Evolutionary conservation across 2,797 vertebrate genomes (phyloP).

Genomic region (Triplophysa bombifrons): DNA sequence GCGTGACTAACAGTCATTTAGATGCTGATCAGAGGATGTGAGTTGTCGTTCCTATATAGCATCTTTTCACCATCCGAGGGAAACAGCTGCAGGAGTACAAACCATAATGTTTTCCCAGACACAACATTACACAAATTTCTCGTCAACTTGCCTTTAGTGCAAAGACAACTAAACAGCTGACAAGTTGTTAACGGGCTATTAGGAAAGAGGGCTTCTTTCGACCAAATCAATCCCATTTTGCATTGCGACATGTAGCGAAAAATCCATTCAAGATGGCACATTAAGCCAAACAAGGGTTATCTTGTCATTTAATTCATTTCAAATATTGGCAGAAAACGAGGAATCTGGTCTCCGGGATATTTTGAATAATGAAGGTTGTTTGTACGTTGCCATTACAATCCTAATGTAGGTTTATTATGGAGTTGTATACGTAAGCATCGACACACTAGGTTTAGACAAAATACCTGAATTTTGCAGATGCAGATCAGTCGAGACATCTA

Average conservation of each 20-base stretch:
- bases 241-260: background rate
- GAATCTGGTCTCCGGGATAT: too few relatives aligned
- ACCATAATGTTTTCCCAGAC: slow-evolving; percentile 13
- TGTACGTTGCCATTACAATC: background rate
- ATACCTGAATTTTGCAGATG: slow-evolving; percentile 22
- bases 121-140: slow-evolving; percentile 24
- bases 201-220: background rate
- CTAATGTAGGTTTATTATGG: background rate
- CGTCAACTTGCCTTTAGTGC: background rate
- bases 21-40: slow-evolving; percentile 38
- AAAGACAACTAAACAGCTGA: background rate
- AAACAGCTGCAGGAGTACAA: slow-evolving; percentile 11
- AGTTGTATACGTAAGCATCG: background rate
- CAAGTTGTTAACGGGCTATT: background rate
- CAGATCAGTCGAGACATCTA: slow-evolving; percentile 61
- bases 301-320: too few relatives aligned
- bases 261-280: background rate
- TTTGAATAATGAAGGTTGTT: too few relatives aligned
- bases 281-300: too few relatives aligned
- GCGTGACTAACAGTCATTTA: slow-evolving; percentile 40
- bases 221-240: background rate
- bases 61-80: background rate
- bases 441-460: background rate
- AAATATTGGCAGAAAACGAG: too few relatives aligned
- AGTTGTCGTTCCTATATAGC: slow-evolving; percentile 29